phyloP scores from a whole-genome alignment of 1,140 invertebrate species.

The Charaxes varanes region DNA sequence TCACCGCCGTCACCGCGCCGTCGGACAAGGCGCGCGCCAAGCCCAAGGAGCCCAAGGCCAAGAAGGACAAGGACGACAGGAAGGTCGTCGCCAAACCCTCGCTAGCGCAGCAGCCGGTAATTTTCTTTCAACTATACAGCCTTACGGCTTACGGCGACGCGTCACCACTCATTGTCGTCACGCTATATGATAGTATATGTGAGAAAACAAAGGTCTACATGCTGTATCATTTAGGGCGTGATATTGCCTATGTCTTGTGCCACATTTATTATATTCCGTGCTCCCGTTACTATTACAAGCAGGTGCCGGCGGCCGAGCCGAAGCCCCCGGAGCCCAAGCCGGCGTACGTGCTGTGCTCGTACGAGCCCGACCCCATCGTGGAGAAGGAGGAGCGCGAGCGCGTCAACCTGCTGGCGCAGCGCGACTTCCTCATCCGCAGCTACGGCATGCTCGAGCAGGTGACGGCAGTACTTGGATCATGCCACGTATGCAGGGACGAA shows the following conservation, averaged over 20 bases:
- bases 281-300: background rate
- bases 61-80: conserved; percentile 41
- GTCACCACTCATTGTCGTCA: too few species aligned
- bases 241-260: too few species aligned
- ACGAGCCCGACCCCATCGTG: conserved; percentile 77
- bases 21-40: conserved; percentile 26
- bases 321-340: conserved; percentile 45
- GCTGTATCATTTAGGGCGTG: too few species aligned
- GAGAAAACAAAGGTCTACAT: too few species aligned
- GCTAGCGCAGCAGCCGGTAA: conserved; percentile 28
- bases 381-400: conserved; percentile 79
- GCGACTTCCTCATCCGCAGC: conserved; percentile 78
- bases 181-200: too few species aligned
- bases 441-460: conserved; percentile 78
- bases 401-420: conserved; percentile 73
- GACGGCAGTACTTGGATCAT: too few species aligned
- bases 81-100: conserved; percentile 29
- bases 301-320: conserved; percentile 16
- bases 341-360: conserved; percentile 74
- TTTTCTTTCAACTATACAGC: too few species aligned
- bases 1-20: conserved; percentile 9
- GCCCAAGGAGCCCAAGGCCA: conserved; percentile 19
- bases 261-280: too few species aligned
- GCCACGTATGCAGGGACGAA: too few species aligned
- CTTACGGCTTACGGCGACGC: too few species aligned